Conservation (phyloP, 2,888 invertebrate species). For the Troides oblongomaculatus region DNA sequence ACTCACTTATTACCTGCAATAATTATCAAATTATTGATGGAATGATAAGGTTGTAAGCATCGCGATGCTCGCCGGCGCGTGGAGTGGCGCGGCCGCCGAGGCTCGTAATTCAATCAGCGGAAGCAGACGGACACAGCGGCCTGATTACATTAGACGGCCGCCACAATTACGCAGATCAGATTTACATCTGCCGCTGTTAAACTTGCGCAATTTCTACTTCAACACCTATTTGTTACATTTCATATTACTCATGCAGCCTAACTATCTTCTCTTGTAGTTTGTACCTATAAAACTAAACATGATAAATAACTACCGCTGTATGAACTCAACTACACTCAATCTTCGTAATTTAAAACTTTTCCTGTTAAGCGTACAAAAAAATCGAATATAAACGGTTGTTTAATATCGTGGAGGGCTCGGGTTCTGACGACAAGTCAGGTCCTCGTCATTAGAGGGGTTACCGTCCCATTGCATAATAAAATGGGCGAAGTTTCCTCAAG, state of each 20-base stretch:
- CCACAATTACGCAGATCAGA: constrained; percentile 78
- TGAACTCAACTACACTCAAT: constrained; percentile 7
- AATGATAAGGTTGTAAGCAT: constrained; percentile 41
- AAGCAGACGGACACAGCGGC: constrained; percentile 68
- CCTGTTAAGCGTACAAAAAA: constrained; percentile 49
- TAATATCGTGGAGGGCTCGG: constrained; percentile 68
- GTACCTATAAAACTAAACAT: neutral
- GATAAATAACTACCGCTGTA: neutral
- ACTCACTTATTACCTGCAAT: neutral
- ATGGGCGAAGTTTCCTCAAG: constrained; percentile 79
- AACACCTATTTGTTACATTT: constrained; percentile 3
- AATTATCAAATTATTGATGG: constrained; percentile 41
- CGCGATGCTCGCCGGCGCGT: constrained; percentile 37
- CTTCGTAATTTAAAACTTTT: constrained; percentile 42
- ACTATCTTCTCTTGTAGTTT: too few relatives aligned
- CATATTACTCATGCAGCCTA: neutral
- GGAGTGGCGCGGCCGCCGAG: constrained; percentile 37
- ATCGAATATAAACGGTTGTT: constrained; percentile 64
- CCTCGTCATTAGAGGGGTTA: constrained; percentile 77
- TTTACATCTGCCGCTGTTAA: constrained; percentile 59
- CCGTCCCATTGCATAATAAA: constrained; percentile 80
- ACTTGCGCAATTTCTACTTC: constrained; percentile 30
- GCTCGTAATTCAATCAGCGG: constrained; percentile 70
- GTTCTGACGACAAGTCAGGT: constrained; percentile 66
- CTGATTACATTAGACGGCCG: constrained; percentile 75